Base-by-base conservation (phyloP, 2,888 invertebrate species). In the Blastobasis lacticolella region DNA sequence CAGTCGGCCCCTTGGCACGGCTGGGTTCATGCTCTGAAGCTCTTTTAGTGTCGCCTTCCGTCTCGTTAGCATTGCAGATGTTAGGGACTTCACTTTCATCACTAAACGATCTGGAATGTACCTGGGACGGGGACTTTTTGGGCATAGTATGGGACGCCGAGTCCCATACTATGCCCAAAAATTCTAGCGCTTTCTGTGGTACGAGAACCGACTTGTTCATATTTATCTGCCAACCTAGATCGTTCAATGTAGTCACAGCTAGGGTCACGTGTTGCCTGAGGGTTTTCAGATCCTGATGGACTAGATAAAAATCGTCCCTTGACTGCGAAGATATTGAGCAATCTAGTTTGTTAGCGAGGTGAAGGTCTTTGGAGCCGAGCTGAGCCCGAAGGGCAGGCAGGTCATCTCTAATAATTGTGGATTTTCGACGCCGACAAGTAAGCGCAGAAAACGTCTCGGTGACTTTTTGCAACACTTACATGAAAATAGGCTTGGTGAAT, bases 301-400 rank as follows among this genome's bases (percentile, higher is more conserved):
- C 47, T 4, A 48, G 10, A 6, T 40, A 10, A 10, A 57, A 61
- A 51, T 64, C 61, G 60, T 63, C 1, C 63, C 59, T 48, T 49
- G 49, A 8, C 56, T 42, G 43, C 62, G 44, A 0, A 66, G 53
- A 5, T 47, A 51, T 42, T 59, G 57, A 0, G 57, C 61, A 10
- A 62, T 43, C 64, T 62, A 65, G 38, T 61, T 63, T 9, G 60
- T 59, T 4, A 64, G 37, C 1, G 47, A 45, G 0, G 61, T 56
- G 45, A 64, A 62, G 9, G 50, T 42, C 48, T 54, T 56, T 6
- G 59, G 57, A 1, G 57, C 58, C 10, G 58, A 51, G n/a, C 51
- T 53, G 5, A 60, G 54, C 2, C 58, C 61, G 46, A 59, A 61
- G 4, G 57, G 61, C 1, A 59, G 54, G 40, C 56, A 60, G 0